Conservation (phyloP, 2,797 vertebrate species). For the Telmatherina bonti region DNA sequence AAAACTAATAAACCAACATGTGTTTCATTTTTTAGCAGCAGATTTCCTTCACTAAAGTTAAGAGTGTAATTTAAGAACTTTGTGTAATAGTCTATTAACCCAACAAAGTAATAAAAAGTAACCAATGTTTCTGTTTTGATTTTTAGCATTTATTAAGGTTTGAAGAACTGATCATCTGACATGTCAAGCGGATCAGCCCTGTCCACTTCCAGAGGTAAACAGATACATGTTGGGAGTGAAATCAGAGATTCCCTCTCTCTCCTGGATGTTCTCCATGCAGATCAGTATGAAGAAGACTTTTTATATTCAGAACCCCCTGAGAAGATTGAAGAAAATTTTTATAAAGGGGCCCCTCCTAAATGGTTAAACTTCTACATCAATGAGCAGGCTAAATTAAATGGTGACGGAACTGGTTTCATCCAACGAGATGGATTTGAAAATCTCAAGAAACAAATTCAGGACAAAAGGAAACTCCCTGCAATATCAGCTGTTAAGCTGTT, state of each 20-base stretch:
- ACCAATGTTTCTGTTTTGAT: too few species aligned
- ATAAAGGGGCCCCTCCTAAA: slow-evolving; percentile 51
- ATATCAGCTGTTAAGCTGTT: slow-evolving; percentile 28
- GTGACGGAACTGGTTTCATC: slow-evolving; percentile 2
- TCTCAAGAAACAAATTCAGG: background rate
- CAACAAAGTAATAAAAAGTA: too few species aligned
- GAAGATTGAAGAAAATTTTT: slow-evolving; percentile 46
- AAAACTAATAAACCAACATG: too few species aligned
- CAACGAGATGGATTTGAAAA: slow-evolving; percentile 35
- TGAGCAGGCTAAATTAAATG: too few species aligned
- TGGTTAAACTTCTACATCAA: slow-evolving; percentile 61
- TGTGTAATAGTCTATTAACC: too few species aligned
- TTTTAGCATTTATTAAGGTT: background rate
- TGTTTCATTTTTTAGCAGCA: too few species aligned
- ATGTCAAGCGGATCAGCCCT: slow-evolving; percentile 23
- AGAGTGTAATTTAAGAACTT: too few species aligned
- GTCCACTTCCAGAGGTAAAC: background rate
- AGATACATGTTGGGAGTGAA: rapidly evolving
- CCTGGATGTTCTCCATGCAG: slow-evolving; percentile 37
- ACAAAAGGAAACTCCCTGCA: background rate
- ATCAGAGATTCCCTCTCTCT: too few species aligned
- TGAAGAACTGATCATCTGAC: background rate
- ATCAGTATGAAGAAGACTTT: slow-evolving; percentile 35
- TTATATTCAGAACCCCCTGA: background rate
- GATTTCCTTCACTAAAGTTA: too few species aligned